These are phyloP conservation scores for Chymomyza costata DNA, from an alignment of 1,140 invertebrate species.

Conservation along the genomic window DNA sequence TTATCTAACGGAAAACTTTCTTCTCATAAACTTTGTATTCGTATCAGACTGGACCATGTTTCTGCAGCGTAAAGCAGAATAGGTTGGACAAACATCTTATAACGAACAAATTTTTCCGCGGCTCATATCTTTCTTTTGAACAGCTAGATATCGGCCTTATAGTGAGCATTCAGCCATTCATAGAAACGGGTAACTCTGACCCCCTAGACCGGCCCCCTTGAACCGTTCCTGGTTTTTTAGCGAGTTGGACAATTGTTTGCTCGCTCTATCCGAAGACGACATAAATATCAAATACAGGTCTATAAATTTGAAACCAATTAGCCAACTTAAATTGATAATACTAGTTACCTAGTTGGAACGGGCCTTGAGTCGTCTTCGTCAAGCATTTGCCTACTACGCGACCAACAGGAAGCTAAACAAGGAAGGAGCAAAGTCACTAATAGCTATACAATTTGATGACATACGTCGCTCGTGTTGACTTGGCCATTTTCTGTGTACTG, in stretches of 20 bases:
- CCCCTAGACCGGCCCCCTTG: not conserved
- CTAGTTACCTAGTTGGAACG: conserved; percentile 26
- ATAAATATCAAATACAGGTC: conserved; percentile 75
- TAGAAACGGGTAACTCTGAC: too few relatives aligned
- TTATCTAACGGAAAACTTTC: too few relatives aligned
- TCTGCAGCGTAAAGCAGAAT: too few relatives aligned
- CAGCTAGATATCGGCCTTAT: too few relatives aligned
- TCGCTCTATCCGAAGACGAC: conserved; percentile 45
- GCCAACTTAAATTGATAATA: conserved; percentile 75
- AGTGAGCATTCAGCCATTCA: too few relatives aligned
- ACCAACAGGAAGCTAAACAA: conserved; percentile 39
- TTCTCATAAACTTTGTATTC: too few relatives aligned
- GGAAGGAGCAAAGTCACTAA: conserved; percentile 46
- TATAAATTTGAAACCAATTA: conserved; percentile 75
- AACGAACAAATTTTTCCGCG: too few relatives aligned
- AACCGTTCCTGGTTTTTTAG: not conserved
- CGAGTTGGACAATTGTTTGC: not conserved
- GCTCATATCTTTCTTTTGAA: too few relatives aligned
- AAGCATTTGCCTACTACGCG: conserved; percentile 59
- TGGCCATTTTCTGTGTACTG: conserved; percentile 47
- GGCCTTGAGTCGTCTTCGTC: conserved; percentile 17
- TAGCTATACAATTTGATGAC: conserved; percentile 67
- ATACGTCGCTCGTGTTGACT: conserved; percentile 69
- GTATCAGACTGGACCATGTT: too few relatives aligned
- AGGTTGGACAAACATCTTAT: too few relatives aligned